A percentile compares a stretch with the other conserved stretches of the same genome.
phyloP scores from a whole-genome alignment of 2,797 vertebrate species.

The Momotus momota region DNA sequence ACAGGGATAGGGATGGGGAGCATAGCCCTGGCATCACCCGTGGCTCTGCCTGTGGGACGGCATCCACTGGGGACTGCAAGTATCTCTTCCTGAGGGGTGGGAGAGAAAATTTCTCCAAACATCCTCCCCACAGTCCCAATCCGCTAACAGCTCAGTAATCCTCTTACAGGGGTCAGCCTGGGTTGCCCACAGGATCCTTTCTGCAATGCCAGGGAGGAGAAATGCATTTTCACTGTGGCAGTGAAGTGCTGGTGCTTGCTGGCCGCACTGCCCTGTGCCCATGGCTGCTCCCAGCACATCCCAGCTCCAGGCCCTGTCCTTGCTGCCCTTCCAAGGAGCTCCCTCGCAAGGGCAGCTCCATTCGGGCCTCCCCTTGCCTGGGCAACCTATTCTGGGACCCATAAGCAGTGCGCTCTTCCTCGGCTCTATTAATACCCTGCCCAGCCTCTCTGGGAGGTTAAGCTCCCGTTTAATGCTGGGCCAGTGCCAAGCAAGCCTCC shows the following conservation, averaged over 20 bases:
- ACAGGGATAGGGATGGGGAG: not conserved
- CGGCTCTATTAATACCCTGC: not conserved
- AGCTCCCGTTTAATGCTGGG: not conserved
- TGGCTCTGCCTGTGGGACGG: accelerated
- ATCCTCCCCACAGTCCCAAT: slow-evolving; percentile 10
- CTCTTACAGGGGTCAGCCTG: slow-evolving; percentile 44
- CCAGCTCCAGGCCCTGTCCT: not conserved
- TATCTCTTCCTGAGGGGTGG: not conserved
- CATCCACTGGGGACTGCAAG: accelerated
- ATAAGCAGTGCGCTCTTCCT: not conserved
- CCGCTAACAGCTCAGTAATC: slow-evolving; percentile 60
- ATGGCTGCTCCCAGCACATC: accelerated
- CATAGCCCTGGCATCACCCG: accelerated
- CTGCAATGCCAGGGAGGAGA: not conserved
- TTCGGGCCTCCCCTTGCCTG: accelerated
- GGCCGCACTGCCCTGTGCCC: not conserved
- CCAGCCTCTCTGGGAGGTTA: not conserved
- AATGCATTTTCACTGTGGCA: accelerated
- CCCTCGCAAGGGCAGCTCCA: not conserved
- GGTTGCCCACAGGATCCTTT: not conserved
- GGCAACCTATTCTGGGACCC: not conserved
- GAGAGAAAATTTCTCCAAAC: slow-evolving; percentile 28
- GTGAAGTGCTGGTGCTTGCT: accelerated
- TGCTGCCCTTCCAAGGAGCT: accelerated
- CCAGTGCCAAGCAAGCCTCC: not conserved